Base-by-base conservation (phyloP, 2,888 invertebrate genomes). In the Monochamus alternatus region DNA sequence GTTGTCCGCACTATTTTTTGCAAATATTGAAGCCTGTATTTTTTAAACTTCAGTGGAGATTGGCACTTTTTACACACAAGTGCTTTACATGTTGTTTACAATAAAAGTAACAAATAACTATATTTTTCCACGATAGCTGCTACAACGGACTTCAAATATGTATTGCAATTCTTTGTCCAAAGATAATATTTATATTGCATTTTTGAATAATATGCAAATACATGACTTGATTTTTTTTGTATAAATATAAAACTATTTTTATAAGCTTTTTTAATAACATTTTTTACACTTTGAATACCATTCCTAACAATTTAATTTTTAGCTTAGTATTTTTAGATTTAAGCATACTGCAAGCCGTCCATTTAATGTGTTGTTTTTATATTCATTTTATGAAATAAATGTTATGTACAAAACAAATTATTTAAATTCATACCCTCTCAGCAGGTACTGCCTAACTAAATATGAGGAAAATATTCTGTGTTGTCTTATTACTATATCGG, bases 161-260 rank as follows among this genome's bases (percentile, higher is more conserved):
- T 38, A 38, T 38, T 38, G 38, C 38, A 38, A 38, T 4, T 38
- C 7, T 38, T 38, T 38, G 38, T 38, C 38, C 38, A 38, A 38
- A 38, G 38, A 38, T 38, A 38, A 7, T 9, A 47, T 47, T 44
- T 44, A 44, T 44, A 44, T 44, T 44, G 44, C 44, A 44, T 8
- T 44, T 44, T 44, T 2, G 44, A 44, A 44, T 44, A 44, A 9
- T 44, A 44, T 44, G 2, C 44, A 9, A 3, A 9, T 7, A 47
- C 47, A 47, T 47, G 47, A 47, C 47, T 9, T 47, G 10, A 9
- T 38, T 38, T 38, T 38, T 38, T 38, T 22, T 22, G 22, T 22
- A 22, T 22, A 22, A 22, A 22, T 38, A 38, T 38, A 38, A 38
- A 78, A 78, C 80, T 78, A 80, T 77, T 77, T 80, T 70, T 31